Conservation (phyloP, 2,888 invertebrate species). For the Muscina levida region DNA sequence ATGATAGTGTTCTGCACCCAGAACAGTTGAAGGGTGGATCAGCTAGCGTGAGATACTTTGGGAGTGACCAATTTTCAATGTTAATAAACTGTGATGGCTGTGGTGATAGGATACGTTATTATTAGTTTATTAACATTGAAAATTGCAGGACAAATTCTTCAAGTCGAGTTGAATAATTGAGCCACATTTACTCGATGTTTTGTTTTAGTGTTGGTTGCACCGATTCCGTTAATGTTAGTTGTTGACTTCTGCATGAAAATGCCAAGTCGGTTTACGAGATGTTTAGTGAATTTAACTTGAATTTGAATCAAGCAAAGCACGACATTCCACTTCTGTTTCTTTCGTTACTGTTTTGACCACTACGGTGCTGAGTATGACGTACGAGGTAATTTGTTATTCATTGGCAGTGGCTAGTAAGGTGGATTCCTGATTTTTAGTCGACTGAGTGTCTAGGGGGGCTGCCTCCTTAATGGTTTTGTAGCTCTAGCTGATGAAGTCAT, state of each 20-base stretch:
- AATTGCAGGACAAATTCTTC: background rate
- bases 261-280: constrained; percentile 7
- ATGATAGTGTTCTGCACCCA: constrained; percentile 1
- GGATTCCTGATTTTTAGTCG: background rate
- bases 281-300: constrained; percentile 22
- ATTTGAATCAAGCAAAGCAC: constrained; percentile 4
- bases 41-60: too few species aligned
- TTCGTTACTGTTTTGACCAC: background rate
- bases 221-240: constrained; percentile 3
- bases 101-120: constrained; percentile 6
- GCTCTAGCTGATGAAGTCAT: background rate
- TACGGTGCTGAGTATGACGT: background rate
- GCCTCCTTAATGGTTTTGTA: background rate
- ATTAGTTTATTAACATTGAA: too few species aligned
- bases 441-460: background rate
- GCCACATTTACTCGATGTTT: constrained; percentile 11
- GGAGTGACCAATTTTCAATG: background rate
- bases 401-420: background rate
- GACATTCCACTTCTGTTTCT: constrained; percentile 4
- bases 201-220: constrained; percentile 1
- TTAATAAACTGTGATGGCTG: background rate
- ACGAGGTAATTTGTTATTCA: background rate
- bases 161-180: background rate
- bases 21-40: background rate
- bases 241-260: background rate